These are phyloP conservation scores for Cartodere bifasciata DNA, from an alignment of 2,888 invertebrate species.

Conservation along the genomic window DNA sequence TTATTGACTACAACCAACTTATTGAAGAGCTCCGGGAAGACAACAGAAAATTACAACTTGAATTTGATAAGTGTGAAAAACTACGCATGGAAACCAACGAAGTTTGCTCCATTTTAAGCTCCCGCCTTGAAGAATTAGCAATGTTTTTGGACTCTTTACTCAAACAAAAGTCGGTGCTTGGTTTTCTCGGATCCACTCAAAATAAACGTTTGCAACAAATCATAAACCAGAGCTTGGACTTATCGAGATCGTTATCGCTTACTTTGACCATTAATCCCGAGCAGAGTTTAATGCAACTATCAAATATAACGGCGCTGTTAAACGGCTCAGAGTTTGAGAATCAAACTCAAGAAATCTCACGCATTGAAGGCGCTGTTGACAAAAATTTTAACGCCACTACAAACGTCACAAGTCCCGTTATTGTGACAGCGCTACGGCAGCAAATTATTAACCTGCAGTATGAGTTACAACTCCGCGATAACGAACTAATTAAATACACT, in stretches of 20 bases:
- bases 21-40: conserved; percentile 27
- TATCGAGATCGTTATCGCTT: conserved; percentile 38
- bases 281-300: conserved; percentile 37
- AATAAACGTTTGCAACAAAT: conserved; percentile 41
- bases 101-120: conserved; percentile 40
- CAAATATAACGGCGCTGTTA: conserved; percentile 37
- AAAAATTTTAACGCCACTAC: too few species aligned
- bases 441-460: conserved; percentile 32
- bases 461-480: conserved; percentile 30
- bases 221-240: conserved; percentile 40
- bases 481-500: conserved; percentile 28
- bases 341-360: conserved; percentile 14
- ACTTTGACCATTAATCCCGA: conserved; percentile 35
- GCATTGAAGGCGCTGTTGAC: conserved; percentile 16
- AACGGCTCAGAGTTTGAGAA: conserved; percentile 25
- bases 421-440: conserved; percentile 27
- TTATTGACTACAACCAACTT: conserved; percentile 2
- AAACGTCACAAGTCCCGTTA: conserved; percentile 18
- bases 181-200: conserved; percentile 38
- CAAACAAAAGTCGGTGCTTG: conserved; percentile 45
- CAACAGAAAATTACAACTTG: conserved; percentile 22
- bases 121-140: conserved; percentile 51
- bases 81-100: conserved; percentile 32
- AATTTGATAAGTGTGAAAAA: conserved; percentile 31
- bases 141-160: conserved; percentile 51